Percentiles rank a stretch among this genome's conserved stretches.
Evolutionary conservation across 1,140 invertebrate genomes (phyloP).

Genomic region (Meteorus sp.): DNA sequence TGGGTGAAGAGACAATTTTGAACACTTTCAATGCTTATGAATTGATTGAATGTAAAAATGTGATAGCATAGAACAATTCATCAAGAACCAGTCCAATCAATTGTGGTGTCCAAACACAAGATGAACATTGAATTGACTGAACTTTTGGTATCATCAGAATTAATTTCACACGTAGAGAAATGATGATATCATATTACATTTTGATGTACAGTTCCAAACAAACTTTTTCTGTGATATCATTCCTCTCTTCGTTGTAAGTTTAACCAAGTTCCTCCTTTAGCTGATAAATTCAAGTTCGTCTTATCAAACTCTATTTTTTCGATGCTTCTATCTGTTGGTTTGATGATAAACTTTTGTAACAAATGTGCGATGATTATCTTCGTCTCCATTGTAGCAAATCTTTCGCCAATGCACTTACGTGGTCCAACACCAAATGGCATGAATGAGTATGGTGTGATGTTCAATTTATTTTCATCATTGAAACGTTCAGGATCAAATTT

Average conservation of each 20-base stretch:
- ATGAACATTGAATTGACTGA: too few species aligned
- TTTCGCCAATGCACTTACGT: constrained; percentile 50
- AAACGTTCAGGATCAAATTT: constrained; percentile 62
- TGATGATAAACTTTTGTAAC: constrained; percentile 42
- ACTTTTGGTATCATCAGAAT: too few species aligned
- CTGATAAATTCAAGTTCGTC: constrained; percentile 40
- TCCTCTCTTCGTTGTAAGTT: constrained; percentile 36
- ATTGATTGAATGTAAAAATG: too few species aligned
- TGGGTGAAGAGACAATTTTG: too few species aligned
- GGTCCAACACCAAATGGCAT: constrained; percentile 64
- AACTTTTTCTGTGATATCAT: background rate
- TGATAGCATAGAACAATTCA: too few species aligned
- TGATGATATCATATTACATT: too few species aligned
- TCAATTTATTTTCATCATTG: constrained; percentile 51
- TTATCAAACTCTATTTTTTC: constrained; percentile 45
- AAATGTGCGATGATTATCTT: constrained; percentile 47
- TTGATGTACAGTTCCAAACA: too few species aligned
- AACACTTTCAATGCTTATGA: too few species aligned
- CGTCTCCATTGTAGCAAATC: constrained; percentile 57
- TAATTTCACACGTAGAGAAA: too few species aligned
- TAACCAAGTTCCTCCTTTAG: constrained; percentile 49
- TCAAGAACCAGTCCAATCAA: too few species aligned
- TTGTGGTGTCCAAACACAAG: too few species aligned
- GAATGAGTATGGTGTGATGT: constrained; percentile 49
- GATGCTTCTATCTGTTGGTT: constrained; percentile 29